These are phyloP conservation scores for Galaxea fascicularis DNA, from an alignment of 92 coral and sea anemone genomes.

Conservation along the genomic window DNA sequence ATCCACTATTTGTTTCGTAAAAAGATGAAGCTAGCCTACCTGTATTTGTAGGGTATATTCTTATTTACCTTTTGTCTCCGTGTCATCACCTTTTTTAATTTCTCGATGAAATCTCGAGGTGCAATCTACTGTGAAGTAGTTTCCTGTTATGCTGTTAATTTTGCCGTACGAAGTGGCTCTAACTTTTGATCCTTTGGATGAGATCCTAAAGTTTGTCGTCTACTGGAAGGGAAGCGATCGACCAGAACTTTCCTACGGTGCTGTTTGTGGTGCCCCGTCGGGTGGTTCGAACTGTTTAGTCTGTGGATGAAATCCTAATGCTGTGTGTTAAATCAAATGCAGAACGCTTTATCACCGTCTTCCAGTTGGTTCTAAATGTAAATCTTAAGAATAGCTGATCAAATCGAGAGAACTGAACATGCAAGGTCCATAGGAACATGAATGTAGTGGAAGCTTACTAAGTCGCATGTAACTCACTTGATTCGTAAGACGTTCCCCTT, in stretches of 20 bases:
- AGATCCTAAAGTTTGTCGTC: not conserved
- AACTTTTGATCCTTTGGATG: not conserved
- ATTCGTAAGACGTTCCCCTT: not conserved
- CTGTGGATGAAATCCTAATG: not conserved
- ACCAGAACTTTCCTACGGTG: not conserved
- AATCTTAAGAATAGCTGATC: not conserved
- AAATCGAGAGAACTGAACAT: no score
- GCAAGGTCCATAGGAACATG: not conserved
- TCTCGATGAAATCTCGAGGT: not conserved
- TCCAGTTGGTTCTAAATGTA: not conserved
- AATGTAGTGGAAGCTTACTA: not conserved
- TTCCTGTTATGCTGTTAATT: not conserved
- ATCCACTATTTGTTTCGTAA: not conserved
- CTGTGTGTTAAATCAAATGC: not conserved
- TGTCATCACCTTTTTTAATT: no score
- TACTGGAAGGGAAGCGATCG: not conserved
- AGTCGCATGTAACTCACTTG: slow-evolving; percentile 11
- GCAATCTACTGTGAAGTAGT: not conserved
- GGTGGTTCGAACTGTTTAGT: not conserved
- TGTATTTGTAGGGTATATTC: no score
- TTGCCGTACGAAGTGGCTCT: not conserved
- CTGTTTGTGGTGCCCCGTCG: not conserved
- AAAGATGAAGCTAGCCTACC: no score
- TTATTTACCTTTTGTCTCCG: not conserved
- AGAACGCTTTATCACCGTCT: not conserved